Evolutionary conservation across 2,797 vertebrate genomes (phyloP).

Genomic region (Aselliscus stoliczkanus): DNA sequence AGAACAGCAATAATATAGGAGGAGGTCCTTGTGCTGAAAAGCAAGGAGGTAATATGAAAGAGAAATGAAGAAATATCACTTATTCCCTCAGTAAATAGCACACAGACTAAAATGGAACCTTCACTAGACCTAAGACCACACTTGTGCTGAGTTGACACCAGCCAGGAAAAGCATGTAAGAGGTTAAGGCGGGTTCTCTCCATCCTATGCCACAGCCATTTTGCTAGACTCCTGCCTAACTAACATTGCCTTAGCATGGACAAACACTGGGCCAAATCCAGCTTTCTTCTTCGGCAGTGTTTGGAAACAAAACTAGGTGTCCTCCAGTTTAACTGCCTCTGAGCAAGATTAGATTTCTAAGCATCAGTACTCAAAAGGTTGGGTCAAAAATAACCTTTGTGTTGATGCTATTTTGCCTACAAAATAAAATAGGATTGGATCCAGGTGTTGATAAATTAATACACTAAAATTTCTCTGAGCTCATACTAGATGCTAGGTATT

Average conservation of each 20-base stretch:
- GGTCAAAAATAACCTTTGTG: background rate
- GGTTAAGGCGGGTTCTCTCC: background rate
- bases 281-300: background rate
- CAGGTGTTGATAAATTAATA: background rate
- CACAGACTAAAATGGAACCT: background rate
- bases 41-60: background rate
- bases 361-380: background rate
- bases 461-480: background rate
- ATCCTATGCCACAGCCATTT: background rate
- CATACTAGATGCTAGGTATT: background rate
- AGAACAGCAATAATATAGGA: background rate
- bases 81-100: background rate
- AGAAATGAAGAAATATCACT: background rate
- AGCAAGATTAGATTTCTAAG: background rate
- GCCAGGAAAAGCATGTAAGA: background rate
- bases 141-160: background rate
- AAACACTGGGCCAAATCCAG: background rate
- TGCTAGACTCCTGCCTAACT: background rate
- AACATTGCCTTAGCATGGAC: background rate
- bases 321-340: background rate
- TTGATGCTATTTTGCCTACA: background rate
- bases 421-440: background rate
- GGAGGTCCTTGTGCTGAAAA: too few species aligned
- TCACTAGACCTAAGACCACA: fast-evolving
- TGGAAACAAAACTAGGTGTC: background rate